phyloP scores from a whole-genome alignment of 1,140 invertebrate genomes.

The Anastatus disparis region DNA sequence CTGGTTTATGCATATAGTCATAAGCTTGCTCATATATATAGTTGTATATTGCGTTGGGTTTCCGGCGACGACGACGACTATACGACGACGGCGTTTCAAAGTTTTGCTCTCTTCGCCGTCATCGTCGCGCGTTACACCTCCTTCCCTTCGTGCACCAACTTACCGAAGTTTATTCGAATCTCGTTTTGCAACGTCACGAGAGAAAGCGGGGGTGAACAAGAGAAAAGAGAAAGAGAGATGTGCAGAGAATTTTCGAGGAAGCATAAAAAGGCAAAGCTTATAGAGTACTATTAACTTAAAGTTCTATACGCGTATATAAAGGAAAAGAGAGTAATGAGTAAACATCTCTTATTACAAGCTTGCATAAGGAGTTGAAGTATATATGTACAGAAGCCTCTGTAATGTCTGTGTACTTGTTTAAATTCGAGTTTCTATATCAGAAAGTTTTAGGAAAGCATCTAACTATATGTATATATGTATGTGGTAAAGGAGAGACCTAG shows the following conservation, averaged over 20 bases:
- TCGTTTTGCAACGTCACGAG: slow-evolving; percentile 21
- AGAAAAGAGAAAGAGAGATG: slow-evolving; percentile 6
- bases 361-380: neutral
- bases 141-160: neutral
- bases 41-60: neutral
- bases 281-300: no score
- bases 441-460: no score
- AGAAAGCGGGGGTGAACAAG: neutral
- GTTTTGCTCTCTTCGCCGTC: slow-evolving; percentile 18
- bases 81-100: slow-evolving; percentile 17
- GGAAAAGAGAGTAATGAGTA: slow-evolving; percentile 28
- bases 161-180: slow-evolving; percentile 36
- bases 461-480: no score
- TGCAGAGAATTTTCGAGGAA: neutral
- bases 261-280: no score
- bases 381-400: slow-evolving; percentile 2
- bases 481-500: neutral
- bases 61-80: slow-evolving; percentile 11
- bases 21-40: no score
- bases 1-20: no score
- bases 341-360: slow-evolving; percentile 35
- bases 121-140: neutral
- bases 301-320: no score
- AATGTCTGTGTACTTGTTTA: slow-evolving; percentile 2
- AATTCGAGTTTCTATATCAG: neutral